Evolutionary conservation across 2,888 invertebrate species (phyloP).

Genomic region (Anarsia innoxiella): DNA sequence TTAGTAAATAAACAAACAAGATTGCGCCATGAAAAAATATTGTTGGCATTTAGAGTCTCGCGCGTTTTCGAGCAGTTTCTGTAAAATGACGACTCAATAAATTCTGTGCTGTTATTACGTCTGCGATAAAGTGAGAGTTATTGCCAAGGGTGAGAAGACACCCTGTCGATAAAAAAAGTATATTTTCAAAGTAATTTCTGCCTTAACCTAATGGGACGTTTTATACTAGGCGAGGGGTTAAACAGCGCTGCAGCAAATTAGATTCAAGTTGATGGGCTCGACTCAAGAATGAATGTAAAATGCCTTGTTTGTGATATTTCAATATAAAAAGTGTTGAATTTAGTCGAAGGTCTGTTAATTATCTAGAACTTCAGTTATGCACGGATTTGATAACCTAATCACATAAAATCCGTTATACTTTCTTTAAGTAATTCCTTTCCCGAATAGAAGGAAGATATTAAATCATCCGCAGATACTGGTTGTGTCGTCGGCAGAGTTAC

Average conservation of each 20-base stretch:
- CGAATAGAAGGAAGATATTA: too few relatives aligned
- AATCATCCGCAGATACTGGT: too few relatives aligned
- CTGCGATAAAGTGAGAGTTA: slow-evolving; percentile 35
- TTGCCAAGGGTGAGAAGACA: slow-evolving; percentile 28
- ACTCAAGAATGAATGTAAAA: slow-evolving; percentile 9
- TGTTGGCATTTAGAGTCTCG: too few relatives aligned
- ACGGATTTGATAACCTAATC: too few relatives aligned
- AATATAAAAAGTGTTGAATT: too few relatives aligned
- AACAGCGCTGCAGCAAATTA: slow-evolving; percentile 20
- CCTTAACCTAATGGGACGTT: slow-evolving; percentile 34
- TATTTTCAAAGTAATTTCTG: slow-evolving; percentile 36
- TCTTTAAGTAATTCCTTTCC: too few relatives aligned
- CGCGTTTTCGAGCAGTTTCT: slow-evolving; percentile 25
- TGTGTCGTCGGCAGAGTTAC: too few relatives aligned
- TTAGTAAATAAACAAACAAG: slow-evolving; percentile 2
- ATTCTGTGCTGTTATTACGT: slow-evolving; percentile 32
- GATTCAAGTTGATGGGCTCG: slow-evolving; percentile 13
- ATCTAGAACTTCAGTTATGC: too few relatives aligned
- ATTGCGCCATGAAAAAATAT: too few relatives aligned
- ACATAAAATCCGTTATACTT: too few relatives aligned
- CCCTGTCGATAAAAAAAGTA: slow-evolving; percentile 34
- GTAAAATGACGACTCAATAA: slow-evolving; percentile 35
- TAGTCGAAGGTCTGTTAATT: too few relatives aligned
- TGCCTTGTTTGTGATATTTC: too few relatives aligned
- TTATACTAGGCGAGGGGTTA: slow-evolving; percentile 26